These are phyloP conservation scores for Caenorhabditis parvicauda DNA, from an alignment of 2,888 invertebrate genomes.

Conservation along the genomic window DNA sequence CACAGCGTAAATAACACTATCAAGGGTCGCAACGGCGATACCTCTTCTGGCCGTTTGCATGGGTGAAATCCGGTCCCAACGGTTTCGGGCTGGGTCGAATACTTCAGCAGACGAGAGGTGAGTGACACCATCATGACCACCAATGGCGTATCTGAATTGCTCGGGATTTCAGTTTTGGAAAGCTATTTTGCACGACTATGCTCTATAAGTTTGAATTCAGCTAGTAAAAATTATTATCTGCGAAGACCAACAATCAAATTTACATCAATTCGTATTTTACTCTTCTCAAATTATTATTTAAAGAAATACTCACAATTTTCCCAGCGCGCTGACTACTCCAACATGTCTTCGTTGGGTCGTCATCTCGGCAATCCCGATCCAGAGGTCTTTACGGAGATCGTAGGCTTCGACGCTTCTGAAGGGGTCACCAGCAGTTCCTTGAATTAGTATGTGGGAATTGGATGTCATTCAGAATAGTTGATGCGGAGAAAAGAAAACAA, in stretches of 20 bases:
- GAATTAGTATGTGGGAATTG: background rate
- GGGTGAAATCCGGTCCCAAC: conserved; percentile 27
- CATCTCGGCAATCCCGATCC: conserved; percentile 66
- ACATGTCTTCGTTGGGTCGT: conserved; percentile 65
- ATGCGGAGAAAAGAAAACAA: background rate
- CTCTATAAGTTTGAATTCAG: background rate
- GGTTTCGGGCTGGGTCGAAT: conserved; percentile 17
- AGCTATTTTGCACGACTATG: background rate
- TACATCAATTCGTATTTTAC: background rate
- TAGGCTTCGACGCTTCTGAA: conserved; percentile 66
- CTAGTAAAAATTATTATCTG: background rate
- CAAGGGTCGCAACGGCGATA: conserved; percentile 66
- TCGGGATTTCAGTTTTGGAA: background rate
- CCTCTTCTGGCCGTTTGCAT: conserved; percentile 62
- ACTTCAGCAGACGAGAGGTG: conserved; percentile 66
- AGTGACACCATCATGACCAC: conserved; percentile 67
- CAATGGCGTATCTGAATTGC: conserved; percentile 66
- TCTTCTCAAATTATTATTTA: background rate
- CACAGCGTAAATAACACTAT: conserved; percentile 67
- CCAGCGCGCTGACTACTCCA: conserved; percentile 65
- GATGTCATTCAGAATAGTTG: background rate
- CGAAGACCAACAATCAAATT: too few relatives aligned
- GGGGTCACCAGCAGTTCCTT: conserved; percentile 65
- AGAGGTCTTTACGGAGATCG: conserved; percentile 64
- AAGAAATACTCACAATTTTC: conserved; percentile 55